Conservation (phyloP, 2,888 invertebrate genomes). For the Coelinius sp. region DNA sequence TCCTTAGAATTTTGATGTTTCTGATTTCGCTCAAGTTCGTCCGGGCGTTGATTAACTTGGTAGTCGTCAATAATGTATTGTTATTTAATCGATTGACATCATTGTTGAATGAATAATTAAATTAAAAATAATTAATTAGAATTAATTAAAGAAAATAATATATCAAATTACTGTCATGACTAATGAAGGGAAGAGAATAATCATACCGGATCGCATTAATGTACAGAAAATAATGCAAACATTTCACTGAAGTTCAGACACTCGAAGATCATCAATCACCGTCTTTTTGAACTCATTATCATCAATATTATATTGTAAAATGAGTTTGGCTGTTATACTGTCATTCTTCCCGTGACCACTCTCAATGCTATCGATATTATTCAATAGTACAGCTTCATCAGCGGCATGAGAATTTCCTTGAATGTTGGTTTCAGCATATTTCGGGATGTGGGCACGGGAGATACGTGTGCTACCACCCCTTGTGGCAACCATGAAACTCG, state of each 20-base stretch:
- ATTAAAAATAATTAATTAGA: too few species aligned
- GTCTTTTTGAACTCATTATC: not conserved
- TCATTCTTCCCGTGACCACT: conserved; percentile 36
- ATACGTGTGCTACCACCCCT: conserved; percentile 40
- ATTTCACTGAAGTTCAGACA: not conserved
- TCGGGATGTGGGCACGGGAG: conserved; percentile 37
- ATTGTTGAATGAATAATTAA: too few species aligned
- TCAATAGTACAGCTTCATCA: conserved; percentile 39
- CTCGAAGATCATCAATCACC: not conserved
- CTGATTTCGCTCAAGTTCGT: too few species aligned
- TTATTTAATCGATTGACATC: too few species aligned
- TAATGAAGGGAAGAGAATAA: not conserved
- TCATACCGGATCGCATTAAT: not conserved
- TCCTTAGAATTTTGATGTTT: too few species aligned
- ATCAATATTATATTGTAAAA: conserved; percentile 37
- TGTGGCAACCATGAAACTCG: conserved; percentile 44
- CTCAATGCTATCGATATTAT: conserved; percentile 41
- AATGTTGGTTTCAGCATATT: conserved; percentile 35
- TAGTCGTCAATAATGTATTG: too few species aligned
- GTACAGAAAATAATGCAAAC: not conserved
- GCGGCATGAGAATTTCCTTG: conserved; percentile 25
- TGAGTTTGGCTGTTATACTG: conserved; percentile 35
- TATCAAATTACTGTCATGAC: not conserved
- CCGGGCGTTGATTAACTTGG: too few species aligned
- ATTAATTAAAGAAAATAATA: too few species aligned